Percentiles rank a stretch among this genome's conserved stretches.
phyloP scores from a whole-genome alignment of 1,140 invertebrate genomes.

The Drosophila ironensis region DNA sequence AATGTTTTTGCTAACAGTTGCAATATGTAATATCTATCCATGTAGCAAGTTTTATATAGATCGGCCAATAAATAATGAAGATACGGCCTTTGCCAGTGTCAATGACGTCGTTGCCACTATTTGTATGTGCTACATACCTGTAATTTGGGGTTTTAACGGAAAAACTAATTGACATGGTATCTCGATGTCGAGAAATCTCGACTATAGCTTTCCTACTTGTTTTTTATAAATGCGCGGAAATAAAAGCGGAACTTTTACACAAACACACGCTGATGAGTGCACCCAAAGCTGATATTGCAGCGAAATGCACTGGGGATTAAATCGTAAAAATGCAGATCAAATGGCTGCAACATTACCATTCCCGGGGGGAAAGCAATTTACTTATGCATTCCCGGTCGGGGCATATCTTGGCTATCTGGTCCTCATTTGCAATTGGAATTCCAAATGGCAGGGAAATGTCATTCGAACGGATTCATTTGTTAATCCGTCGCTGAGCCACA shows the following conservation, averaged over 20 bases:
- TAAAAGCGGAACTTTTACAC: constrained; percentile 9
- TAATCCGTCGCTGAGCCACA: constrained; percentile 14
- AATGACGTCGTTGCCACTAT: too few species aligned
- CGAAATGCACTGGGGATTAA: constrained; percentile 1
- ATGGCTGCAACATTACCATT: constrained; percentile 7
- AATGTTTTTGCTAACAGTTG: too few species aligned
- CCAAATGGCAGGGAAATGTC: constrained; percentile 9
- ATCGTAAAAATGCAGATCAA: constrained; percentile 23
- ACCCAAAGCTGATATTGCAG: neutral
- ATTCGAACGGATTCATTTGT: constrained; percentile 11
- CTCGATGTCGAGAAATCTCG: neutral
- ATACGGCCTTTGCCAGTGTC: too few species aligned
- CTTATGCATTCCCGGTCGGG: constrained; percentile 20
- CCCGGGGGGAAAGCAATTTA: neutral
- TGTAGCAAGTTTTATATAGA: too few species aligned
- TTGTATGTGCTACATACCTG: too few species aligned
- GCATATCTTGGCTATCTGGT: neutral
- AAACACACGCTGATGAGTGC: neutral
- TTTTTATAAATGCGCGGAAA: constrained; percentile 1
- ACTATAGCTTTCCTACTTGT: neutral
- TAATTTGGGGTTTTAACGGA: too few species aligned
- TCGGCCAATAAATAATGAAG: too few species aligned
- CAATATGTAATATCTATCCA: too few species aligned
- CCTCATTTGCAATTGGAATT: constrained; percentile 29
- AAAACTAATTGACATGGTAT: too few species aligned